These are phyloP conservation scores for Alexandromys fortis DNA, from an alignment of 2,113 vertebrate genomes.

Conservation along the genomic window DNA sequence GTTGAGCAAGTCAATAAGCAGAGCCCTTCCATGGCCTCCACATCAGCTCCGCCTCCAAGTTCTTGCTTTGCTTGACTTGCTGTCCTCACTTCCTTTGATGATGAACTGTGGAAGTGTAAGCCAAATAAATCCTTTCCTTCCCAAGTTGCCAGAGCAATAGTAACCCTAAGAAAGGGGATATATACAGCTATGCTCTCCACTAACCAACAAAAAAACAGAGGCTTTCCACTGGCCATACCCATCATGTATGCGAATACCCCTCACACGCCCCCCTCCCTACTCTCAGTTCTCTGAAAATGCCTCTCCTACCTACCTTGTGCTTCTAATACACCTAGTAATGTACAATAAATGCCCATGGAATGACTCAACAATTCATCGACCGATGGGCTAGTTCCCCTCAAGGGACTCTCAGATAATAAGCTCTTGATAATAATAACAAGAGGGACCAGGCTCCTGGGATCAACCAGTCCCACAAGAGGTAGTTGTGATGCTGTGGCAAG, in stretches of 20 bases:
- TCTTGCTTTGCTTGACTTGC: not conserved
- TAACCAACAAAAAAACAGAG: not conserved
- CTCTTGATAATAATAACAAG: not conserved
- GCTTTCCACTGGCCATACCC: not conserved
- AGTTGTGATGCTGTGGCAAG: not conserved
- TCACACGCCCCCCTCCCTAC: not conserved
- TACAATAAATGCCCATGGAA: not conserved
- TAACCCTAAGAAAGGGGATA: not conserved
- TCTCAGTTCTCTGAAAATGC: not conserved
- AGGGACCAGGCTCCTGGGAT: not conserved
- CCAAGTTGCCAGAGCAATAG: not conserved
- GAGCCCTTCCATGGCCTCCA: too few species aligned
- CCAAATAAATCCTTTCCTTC: not conserved
- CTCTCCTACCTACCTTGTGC: not conserved
- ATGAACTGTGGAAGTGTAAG: not conserved
- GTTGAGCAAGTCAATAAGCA: not conserved
- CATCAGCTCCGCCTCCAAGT: not conserved
- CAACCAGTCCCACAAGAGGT: not conserved
- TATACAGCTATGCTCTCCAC: not conserved
- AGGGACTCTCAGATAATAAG: not conserved
- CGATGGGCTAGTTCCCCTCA: not conserved
- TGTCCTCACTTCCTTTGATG: not conserved
- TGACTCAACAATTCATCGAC: not conserved
- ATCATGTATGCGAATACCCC: not conserved
- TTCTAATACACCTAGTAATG: not conserved